Conservation (phyloP, 2,113 vertebrate genomes). For the Drymodes brunneopygia region DNA sequence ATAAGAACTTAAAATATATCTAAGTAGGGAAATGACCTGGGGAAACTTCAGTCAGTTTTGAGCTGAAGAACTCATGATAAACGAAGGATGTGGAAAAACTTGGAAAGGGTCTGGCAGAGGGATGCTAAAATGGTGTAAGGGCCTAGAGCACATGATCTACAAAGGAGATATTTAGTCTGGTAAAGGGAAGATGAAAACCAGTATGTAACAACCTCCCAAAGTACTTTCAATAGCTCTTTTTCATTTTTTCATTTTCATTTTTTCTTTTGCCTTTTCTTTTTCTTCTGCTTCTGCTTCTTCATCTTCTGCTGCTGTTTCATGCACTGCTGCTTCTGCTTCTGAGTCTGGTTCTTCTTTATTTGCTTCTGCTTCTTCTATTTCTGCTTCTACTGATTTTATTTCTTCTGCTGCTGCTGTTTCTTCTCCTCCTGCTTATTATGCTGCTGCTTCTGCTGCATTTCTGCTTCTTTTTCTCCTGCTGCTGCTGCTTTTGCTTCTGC, state of each 20-base stretch:
- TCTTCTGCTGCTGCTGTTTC: neutral
- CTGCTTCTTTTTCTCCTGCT: neutral
- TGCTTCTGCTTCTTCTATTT: neutral
- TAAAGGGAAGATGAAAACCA: neutral
- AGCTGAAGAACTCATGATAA: neutral
- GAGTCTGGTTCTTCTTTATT: neutral
- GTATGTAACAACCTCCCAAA: neutral
- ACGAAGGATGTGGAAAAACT: neutral
- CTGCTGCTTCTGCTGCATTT: neutral
- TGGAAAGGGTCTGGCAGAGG: neutral
- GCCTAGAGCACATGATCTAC: neutral
- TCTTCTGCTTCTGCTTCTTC: neutral
- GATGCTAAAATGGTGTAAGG: neutral
- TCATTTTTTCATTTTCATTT: neutral
- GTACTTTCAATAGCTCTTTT: neutral
- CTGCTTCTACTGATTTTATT: neutral
- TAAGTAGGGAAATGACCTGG: neutral
- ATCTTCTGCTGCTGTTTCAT: neutral
- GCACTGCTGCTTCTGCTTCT: neutral
- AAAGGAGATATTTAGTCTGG: neutral
- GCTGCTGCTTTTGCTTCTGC: neutral
- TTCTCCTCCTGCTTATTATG: neutral
- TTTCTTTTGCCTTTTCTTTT: neutral
- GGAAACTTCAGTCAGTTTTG: neutral
- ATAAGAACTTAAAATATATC: neutral